Percentiles rank a stretch among this genome's conserved stretches.
phyloP scores from a whole-genome alignment of 2,113 vertebrate species.

The Leptobrachium leishanense region DNA sequence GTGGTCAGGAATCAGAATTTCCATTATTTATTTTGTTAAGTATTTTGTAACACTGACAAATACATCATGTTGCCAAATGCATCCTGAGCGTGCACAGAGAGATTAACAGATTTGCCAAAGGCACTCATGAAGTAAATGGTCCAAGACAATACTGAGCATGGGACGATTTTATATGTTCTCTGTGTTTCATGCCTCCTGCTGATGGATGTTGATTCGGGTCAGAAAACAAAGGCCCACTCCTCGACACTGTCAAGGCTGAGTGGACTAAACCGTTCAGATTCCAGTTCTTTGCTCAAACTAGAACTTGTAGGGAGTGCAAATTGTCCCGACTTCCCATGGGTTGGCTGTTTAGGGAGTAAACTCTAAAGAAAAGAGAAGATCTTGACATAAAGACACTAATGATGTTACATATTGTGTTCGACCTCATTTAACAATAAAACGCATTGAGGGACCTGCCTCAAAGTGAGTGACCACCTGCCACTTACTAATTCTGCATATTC shows the following conservation, averaged over 20 bases:
- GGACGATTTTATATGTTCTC: neutral
- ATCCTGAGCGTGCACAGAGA: slow-evolving; percentile 8
- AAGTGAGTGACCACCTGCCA: too few relatives aligned
- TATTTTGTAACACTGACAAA: slow-evolving; percentile 45
- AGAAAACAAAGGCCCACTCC: neutral
- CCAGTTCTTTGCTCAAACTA: too few relatives aligned
- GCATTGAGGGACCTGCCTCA: too few relatives aligned
- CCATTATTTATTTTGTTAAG: slow-evolving; percentile 43
- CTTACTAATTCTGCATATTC: too few relatives aligned
- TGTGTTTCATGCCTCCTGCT: neutral
- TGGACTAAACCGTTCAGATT: neutral
- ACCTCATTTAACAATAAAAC: too few relatives aligned
- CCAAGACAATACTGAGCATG: neutral
- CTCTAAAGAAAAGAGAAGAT: too few relatives aligned
- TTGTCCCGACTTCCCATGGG: too few relatives aligned
- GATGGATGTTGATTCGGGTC: neutral
- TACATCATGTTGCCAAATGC: slow-evolving; percentile 26
- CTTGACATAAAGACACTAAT: too few relatives aligned
- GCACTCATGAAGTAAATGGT: too few relatives aligned
- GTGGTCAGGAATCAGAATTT: slow-evolving; percentile 44
- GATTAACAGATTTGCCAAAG: slow-evolving; percentile 4
- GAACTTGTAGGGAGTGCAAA: too few relatives aligned
- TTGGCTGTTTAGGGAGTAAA: too few relatives aligned
- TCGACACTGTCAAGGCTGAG: neutral
- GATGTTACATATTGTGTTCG: too few relatives aligned